phyloP scores from a whole-genome alignment of 2,797 vertebrate species.

The Calcarius lapponicus region DNA sequence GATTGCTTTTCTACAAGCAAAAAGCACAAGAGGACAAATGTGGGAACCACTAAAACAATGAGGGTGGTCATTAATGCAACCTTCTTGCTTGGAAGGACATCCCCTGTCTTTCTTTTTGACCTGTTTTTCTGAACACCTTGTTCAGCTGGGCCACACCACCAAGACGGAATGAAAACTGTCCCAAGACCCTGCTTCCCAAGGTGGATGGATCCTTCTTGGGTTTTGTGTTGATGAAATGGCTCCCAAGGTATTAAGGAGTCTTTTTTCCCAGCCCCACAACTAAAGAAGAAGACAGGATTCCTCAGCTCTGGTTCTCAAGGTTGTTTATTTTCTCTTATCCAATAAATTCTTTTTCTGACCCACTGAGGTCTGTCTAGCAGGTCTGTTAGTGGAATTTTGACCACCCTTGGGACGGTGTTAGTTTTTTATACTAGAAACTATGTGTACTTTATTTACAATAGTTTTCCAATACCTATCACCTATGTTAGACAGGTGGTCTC shows the following conservation, averaged over 20 bases:
- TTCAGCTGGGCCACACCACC: background rate
- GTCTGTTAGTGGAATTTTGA: background rate
- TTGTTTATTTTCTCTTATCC: background rate
- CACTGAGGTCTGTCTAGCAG: background rate
- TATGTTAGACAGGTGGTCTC: too few species aligned
- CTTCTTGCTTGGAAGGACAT: background rate
- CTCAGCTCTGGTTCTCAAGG: background rate
- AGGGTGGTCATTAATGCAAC: background rate
- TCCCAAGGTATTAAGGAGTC: background rate
- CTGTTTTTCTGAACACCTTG: background rate
- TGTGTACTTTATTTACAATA: background rate
- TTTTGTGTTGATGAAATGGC: background rate
- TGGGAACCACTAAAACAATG: background rate
- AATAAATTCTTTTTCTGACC: background rate
- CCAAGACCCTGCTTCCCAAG: background rate
- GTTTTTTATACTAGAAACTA: background rate
- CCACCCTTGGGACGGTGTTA: rapidly evolving
- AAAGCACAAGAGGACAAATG: background rate
- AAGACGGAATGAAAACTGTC: background rate
- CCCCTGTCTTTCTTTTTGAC: background rate
- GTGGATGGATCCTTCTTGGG: background rate
- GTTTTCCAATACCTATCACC: background rate
- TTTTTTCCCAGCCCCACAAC: background rate
- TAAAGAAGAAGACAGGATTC: background rate
- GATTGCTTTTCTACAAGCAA: background rate